Evolutionary conservation across 2,888 invertebrate genomes (phyloP).

Genomic region (Lissocephala sabroskyi): DNA sequence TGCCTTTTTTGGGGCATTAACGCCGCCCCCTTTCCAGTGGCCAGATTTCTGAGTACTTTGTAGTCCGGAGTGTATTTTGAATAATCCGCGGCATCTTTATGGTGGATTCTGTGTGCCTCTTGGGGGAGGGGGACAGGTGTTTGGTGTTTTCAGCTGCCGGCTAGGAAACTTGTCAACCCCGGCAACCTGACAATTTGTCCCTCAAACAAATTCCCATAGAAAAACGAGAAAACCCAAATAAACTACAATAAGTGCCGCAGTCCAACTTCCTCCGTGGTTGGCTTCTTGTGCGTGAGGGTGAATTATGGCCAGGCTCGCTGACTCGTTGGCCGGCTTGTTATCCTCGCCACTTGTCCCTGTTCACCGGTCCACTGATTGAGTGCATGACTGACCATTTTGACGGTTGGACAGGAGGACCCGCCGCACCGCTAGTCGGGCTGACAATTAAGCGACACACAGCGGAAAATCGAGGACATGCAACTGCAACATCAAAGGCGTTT

Average conservation of each 20-base stretch:
- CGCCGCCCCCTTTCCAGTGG: conserved; percentile 6
- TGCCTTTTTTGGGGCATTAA: conserved; percentile 47
- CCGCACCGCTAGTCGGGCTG: conserved; percentile 29
- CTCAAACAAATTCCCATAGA: conserved; percentile 46
- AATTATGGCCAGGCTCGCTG: conserved; percentile 13
- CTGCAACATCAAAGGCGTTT: conserved; percentile 56
- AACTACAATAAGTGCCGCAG: conserved; percentile 52
- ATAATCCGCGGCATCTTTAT: conserved; percentile 50
- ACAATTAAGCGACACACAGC: conserved; percentile 64
- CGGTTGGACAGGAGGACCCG: conserved; percentile 33
- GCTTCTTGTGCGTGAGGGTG: conserved; percentile 18
- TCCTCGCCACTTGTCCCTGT: conserved; percentile 34
- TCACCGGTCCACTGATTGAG: conserved; percentile 42
- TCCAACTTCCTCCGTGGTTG: conserved; percentile 56
- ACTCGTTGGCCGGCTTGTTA: conserved; percentile 14
- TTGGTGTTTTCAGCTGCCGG: too few species aligned
- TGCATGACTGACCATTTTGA: conserved; percentile 54
- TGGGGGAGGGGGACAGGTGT: too few species aligned
- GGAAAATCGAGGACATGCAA: conserved; percentile 64
- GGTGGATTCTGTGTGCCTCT: too few species aligned
- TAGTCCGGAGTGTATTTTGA: conserved; percentile 53
- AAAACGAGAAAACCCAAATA: conserved; percentile 40
- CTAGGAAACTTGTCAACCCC: too few species aligned
- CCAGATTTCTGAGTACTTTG: conserved; percentile 45
- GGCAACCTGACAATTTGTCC: too few species aligned